These are phyloP conservation scores for Tribolium madens DNA, from an alignment of 1,140 invertebrate species.

Conservation along the genomic window DNA sequence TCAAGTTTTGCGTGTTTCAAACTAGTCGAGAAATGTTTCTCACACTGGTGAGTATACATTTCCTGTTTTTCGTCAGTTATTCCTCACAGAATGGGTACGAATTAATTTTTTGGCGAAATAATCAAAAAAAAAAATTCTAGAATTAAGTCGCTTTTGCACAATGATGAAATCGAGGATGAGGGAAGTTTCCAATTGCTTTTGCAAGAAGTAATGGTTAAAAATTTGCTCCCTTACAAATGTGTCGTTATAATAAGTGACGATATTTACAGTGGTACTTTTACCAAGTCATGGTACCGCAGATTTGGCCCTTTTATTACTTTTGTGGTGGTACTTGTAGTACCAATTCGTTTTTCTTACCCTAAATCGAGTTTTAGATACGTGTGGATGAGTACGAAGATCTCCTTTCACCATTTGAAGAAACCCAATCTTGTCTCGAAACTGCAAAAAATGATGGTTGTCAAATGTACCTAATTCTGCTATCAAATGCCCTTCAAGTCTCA, in stretches of 20 bases:
- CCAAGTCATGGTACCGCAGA: conserved; percentile 65
- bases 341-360: conserved; percentile 7
- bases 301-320: conserved; percentile 65
- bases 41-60: not conserved
- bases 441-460: conserved; percentile 76
- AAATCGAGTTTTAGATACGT: conserved; percentile 67
- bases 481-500: conserved; percentile 76
- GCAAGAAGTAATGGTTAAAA: conserved; percentile 58
- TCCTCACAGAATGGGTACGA: not conserved
- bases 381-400: conserved; percentile 77
- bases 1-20: not conserved
- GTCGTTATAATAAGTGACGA: conserved; percentile 68
- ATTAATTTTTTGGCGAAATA: not conserved
- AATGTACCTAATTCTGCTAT: conserved; percentile 78
- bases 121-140: not conserved
- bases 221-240: conserved; percentile 64
- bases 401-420: conserved; percentile 70
- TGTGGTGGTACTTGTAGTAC: conserved; percentile 65
- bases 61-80: not conserved
- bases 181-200: conserved; percentile 50
- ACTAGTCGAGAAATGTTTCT: not conserved
- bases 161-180: conserved; percentile 12
- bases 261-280: conserved; percentile 68
- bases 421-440: conserved; percentile 69
- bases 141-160: conserved; percentile 9